These are phyloP conservation scores for Vesta saturnalis DNA, from an alignment of 2,888 invertebrate species.

Conservation along the genomic window DNA sequence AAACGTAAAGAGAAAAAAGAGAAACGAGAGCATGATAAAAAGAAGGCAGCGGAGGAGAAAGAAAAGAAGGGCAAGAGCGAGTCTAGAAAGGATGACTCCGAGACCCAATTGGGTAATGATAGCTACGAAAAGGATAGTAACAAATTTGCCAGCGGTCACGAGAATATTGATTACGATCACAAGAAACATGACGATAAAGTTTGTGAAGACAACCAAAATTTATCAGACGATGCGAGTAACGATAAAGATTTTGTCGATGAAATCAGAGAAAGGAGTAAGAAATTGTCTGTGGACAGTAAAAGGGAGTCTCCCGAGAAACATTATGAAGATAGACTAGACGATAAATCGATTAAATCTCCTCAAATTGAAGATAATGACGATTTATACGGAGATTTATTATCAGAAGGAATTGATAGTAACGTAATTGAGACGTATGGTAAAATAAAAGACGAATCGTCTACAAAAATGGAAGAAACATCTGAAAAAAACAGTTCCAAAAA, in stretches of 20 bases:
- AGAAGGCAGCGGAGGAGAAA: slow-evolving; percentile 53
- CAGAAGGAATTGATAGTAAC: slow-evolving; percentile 67
- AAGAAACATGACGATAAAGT: slow-evolving; percentile 24
- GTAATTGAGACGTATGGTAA: slow-evolving; percentile 69
- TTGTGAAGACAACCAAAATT: slow-evolving; percentile 62
- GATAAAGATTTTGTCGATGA: slow-evolving; percentile 66
- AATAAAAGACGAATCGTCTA: slow-evolving; percentile 49
- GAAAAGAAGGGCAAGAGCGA: slow-evolving; percentile 48
- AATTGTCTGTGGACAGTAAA: slow-evolving; percentile 49
- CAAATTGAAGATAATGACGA: slow-evolving; percentile 50
- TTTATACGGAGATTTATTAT: slow-evolving; percentile 67
- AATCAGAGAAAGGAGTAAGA: background rate
- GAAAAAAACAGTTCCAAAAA: slow-evolving; percentile 21
- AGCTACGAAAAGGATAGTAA: slow-evolving; percentile 9
- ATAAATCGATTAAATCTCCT: slow-evolving; percentile 45
- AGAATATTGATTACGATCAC: background rate
- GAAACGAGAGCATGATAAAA: slow-evolving; percentile 58
- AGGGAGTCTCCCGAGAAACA: background rate
- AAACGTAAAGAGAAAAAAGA: slow-evolving; percentile 56
- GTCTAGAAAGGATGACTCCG: slow-evolving; percentile 52
- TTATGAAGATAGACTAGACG: background rate
- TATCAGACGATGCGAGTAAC: slow-evolving; percentile 56
- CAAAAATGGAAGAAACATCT: slow-evolving; percentile 30
- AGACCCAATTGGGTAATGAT: slow-evolving; percentile 58
- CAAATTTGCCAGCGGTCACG: no score